These are phyloP conservation scores for Linyphia triangularis DNA, from an alignment of 2,888 invertebrate genomes.

Conservation along the genomic window DNA sequence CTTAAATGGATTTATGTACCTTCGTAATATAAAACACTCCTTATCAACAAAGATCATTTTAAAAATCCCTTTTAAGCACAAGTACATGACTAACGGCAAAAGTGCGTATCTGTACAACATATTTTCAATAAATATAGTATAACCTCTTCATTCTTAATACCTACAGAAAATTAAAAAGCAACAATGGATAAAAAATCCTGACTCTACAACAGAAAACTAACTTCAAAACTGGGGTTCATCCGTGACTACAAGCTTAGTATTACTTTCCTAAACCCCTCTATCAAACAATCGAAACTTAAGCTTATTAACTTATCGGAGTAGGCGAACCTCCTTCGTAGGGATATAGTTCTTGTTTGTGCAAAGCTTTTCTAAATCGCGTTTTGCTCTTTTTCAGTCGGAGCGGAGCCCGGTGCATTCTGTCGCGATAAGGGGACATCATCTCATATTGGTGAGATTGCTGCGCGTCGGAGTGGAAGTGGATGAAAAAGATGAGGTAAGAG, in stretches of 20 bases:
- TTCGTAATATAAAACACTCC: too few relatives aligned
- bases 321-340: background rate
- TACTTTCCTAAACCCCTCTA: background rate
- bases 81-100: too few relatives aligned
- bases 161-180: too few relatives aligned
- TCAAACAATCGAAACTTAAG: background rate
- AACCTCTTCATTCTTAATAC: too few relatives aligned
- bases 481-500: conserved; percentile 79
- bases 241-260: background rate
- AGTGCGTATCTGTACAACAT: too few relatives aligned
- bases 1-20: too few relatives aligned
- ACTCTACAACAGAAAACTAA: background rate
- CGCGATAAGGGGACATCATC: conserved; percentile 85
- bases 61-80: too few relatives aligned
- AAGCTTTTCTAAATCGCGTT: background rate
- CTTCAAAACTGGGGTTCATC: background rate
- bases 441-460: conserved; percentile 83
- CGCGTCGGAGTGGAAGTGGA: conserved; percentile 79
- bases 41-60: too few relatives aligned
- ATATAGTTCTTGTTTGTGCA: background rate
- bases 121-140: too few relatives aligned
- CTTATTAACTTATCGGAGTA: background rate
- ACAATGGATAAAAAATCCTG: background rate
- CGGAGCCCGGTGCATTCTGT: conserved; percentile 87
- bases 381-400: conserved; percentile 81